Evolutionary conservation across 2,888 invertebrate species (phyloP), one percentile per base, ranked within the genome.

Genomic region (Arge pagana): DNA sequence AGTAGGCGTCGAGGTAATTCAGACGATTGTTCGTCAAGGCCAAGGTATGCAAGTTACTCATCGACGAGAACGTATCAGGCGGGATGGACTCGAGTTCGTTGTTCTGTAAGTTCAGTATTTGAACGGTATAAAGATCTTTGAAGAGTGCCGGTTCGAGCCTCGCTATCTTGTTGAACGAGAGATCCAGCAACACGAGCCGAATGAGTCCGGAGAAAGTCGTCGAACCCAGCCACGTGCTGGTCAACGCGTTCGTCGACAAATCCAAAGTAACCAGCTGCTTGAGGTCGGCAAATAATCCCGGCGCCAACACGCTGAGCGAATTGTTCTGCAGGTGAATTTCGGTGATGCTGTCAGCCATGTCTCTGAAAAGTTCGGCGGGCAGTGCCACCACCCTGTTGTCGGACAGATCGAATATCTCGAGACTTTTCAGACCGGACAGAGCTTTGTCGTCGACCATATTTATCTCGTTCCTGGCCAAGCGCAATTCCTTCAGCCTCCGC

Each of bases 301-400:
- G 88, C 61, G 90, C 89, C 61, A 93, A 80, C 45, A 89, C 87
- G 73, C 88, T 88, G 61, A 93, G 86, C 13, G 90, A 89, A 80
- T 93, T 93, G 77, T 92, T 92, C 76, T 90, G 90, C 73, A 93
- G 78, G 78, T 91, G 89, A 68, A 93, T 87, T 79, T 92, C 91
- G 77, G 88, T 88, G 63, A 93, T 88, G 56, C 85, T 83, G 55
- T 84, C 83, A 50, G 84, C 80, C 68, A 85, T 83, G 77, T 90
- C 90, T 74, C 82, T 82, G 70, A 94, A 91, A 54, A 93, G 78
- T 72, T 90, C 88, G 56, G 89, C 85, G 24, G 93, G 93, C 60
- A 94, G 81, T 54, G 89, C 88, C 16, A 87, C 87, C 56, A 95
- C 85, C 81, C 89, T 89, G 77, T 95, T 95, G 67, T 90, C 89